A percentile compares a stretch with the other conserved stretches of the same genome.
Conservation (phyloP, 2,113 vertebrate genomes). For the Lynx canadensis region DNA sequence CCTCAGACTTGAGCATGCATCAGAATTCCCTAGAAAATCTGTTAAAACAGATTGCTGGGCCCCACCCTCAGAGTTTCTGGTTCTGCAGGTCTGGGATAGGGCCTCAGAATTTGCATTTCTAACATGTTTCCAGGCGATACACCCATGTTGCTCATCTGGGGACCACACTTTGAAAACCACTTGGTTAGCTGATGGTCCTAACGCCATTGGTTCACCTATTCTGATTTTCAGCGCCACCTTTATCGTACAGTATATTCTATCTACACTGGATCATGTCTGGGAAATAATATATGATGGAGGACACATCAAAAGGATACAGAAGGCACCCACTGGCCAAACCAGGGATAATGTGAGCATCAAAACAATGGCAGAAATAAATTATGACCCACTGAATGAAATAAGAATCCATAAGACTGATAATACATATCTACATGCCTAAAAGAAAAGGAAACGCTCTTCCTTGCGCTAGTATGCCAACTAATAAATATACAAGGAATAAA, state of each 20-base stretch:
- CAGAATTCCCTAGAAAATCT: background rate
- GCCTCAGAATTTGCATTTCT: background rate
- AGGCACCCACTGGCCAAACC: background rate
- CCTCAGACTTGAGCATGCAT: background rate
- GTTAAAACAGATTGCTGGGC: background rate
- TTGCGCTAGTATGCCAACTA: background rate
- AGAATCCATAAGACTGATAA: background rate
- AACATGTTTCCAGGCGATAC: background rate
- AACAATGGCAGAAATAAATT: background rate
- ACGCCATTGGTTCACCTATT: background rate
- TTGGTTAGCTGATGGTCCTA: background rate
- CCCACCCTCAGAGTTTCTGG: background rate
- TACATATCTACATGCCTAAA: background rate
- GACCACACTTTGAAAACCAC: background rate
- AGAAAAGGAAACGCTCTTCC: background rate
- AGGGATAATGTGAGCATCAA: background rate
- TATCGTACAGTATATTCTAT: background rate
- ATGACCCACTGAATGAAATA: background rate
- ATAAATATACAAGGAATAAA: background rate
- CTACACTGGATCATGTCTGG: background rate
- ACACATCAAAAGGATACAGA: background rate
- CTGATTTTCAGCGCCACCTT: conserved; percentile 12
- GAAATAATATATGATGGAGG: background rate
- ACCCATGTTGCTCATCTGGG: background rate
- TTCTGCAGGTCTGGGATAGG: background rate